Evolutionary conservation across 1,140 invertebrate species (phyloP).

Genomic region (Solenopsis invicta): DNA sequence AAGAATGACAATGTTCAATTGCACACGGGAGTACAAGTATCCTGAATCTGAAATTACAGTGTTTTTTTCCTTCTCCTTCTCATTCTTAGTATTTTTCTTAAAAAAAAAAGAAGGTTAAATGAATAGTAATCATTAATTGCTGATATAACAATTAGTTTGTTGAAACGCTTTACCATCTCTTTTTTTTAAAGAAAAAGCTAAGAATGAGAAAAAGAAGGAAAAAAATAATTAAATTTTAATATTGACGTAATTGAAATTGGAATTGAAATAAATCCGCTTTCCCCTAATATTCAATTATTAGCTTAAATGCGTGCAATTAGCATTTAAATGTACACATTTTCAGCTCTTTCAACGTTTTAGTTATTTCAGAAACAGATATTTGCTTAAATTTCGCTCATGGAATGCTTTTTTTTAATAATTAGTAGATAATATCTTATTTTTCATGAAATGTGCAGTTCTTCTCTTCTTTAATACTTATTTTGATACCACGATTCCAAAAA

Average conservation of each 20-base stretch:
- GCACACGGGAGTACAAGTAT: background rate
- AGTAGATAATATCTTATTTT: background rate
- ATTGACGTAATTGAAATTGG: background rate
- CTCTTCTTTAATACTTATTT: background rate
- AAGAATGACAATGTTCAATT: background rate
- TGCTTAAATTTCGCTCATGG: background rate
- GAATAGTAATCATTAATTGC: no score
- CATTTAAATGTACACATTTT: background rate
- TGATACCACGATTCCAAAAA: background rate
- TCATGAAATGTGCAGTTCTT: background rate
- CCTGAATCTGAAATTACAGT: slow-evolving; percentile 22
- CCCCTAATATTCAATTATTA: background rate
- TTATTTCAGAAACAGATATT: background rate
- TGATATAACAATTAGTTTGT: no score
- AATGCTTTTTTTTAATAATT: slow-evolving; percentile 4
- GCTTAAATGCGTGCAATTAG: background rate
- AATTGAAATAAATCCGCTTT: background rate
- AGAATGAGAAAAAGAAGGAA: background rate
- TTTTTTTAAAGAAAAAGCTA: background rate
- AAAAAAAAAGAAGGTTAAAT: no score
- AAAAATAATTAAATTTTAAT: background rate
- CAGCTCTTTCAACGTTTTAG: background rate
- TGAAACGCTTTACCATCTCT: no score
- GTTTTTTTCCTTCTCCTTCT: background rate
- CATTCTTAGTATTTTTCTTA: background rate